Percentiles rank a stretch among this genome's conserved stretches.
These are phyloP conservation scores for Cantharis nigra DNA, from an alignment of 2,888 invertebrate species.

Conservation along the genomic window DNA sequence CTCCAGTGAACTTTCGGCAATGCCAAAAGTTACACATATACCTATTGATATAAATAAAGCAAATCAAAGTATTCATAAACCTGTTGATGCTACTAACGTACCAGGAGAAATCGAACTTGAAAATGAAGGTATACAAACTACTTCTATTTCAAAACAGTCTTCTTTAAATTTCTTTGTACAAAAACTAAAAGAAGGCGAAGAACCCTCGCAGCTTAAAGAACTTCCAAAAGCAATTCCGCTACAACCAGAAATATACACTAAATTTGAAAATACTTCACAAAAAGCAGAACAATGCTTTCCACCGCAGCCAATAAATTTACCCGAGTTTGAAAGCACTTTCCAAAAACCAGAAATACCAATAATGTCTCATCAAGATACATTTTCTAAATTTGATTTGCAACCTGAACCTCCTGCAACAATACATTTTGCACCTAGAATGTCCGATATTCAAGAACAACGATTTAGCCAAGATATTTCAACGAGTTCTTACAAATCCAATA, in stretches of 20 bases:
- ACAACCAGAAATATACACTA: conserved; percentile 53
- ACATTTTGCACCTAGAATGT: conserved; percentile 62
- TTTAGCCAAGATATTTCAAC: background rate
- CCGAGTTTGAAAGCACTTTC: background rate
- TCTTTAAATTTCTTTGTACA: conserved; percentile 71
- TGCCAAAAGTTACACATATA: conserved; percentile 20
- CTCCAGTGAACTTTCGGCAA: background rate
- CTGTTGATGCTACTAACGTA: background rate
- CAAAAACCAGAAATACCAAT: background rate
- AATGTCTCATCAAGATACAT: conserved; percentile 28
- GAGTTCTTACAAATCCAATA: background rate
- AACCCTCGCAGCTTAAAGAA: conserved; percentile 52
- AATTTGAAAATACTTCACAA: conserved; percentile 52
- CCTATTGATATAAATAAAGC: conserved; percentile 37
- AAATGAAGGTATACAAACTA: conserved; percentile 58
- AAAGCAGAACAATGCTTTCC: conserved; percentile 39
- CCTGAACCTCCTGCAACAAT: conserved; percentile 76
- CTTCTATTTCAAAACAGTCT: conserved; percentile 66
- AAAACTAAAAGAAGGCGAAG: conserved; percentile 61
- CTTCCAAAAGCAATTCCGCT: conserved; percentile 45
- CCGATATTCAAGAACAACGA: background rate
- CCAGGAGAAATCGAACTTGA: conserved; percentile 33
- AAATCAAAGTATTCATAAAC: conserved; percentile 1
- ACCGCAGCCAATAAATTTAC: background rate
- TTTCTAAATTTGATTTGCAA: conserved; percentile 60